phyloP scores from a whole-genome alignment of 2,797 vertebrate genomes.

The Mallotus villosus region DNA sequence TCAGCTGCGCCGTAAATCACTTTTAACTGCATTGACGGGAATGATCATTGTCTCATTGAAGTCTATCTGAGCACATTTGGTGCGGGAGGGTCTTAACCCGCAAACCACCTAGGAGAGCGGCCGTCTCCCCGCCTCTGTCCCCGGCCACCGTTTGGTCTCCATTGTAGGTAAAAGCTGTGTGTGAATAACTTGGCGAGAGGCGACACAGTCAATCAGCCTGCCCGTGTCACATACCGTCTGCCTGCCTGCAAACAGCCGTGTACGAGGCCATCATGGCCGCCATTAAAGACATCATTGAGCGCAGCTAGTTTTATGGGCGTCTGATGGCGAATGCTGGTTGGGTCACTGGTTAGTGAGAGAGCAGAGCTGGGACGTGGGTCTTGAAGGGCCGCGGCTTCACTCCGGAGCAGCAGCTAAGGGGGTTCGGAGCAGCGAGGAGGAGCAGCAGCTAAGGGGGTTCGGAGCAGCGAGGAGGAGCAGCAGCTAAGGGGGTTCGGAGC shows the following conservation, averaged over 20 bases:
- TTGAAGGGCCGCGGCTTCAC: neutral
- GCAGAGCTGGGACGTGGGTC: too few species aligned
- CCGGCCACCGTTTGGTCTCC: constrained; percentile 7
- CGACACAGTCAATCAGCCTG: constrained; percentile 59
- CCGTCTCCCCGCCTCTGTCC: constrained; percentile 7
- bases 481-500: neutral
- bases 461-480: neutral
- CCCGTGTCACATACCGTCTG: constrained; percentile 61
- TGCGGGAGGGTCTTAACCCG: neutral
- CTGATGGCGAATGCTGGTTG: constrained; percentile 47
- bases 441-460: neutral
- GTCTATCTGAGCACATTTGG: neutral
- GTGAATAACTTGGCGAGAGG: constrained; percentile 55
- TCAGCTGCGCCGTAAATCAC: too few species aligned
- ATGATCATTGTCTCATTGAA: too few species aligned
- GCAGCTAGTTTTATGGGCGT: constrained; percentile 50
- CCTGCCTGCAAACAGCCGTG: constrained; percentile 48
- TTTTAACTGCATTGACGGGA: too few species aligned
- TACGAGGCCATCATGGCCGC: constrained; percentile 37
- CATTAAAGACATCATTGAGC: constrained; percentile 42
- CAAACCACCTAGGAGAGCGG: neutral
- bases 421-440: neutral
- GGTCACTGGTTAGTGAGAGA: neutral
- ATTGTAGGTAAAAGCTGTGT: constrained; percentile 28
- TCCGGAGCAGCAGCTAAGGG: neutral